phyloP scores from a whole-genome alignment of 2,113 vertebrate genomes.

The Muntiacus muntjak region DNA sequence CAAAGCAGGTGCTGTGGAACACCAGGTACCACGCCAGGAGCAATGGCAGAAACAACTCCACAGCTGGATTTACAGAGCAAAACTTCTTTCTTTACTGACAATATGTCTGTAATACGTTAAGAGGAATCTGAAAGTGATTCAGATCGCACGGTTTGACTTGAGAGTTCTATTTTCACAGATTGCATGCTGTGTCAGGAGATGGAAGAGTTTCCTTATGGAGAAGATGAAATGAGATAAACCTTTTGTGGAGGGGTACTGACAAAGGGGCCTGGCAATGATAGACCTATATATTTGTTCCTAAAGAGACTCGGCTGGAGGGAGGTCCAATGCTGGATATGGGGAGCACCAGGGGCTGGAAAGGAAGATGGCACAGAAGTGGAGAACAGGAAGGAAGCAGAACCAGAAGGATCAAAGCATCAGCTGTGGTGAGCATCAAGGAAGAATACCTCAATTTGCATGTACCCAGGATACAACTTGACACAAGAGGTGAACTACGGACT shows the following conservation, averaged over 20 bases:
- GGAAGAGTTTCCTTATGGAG: not conserved
- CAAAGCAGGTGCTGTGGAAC: not conserved
- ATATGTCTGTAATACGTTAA: not conserved
- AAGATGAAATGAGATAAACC: not conserved
- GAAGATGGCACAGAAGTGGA: not conserved
- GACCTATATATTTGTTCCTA: not conserved
- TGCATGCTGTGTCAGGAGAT: not conserved
- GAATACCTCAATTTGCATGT: accelerated
- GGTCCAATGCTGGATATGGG: not conserved
- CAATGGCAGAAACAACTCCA: not conserved
- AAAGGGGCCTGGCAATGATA: not conserved
- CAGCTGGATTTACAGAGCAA: not conserved
- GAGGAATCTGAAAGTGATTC: not conserved
- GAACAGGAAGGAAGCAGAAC: not conserved
- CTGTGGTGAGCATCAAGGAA: not conserved
- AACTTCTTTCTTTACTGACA: not conserved
- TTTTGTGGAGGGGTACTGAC: not conserved
- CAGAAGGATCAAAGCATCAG: not conserved
- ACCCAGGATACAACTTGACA: not conserved
- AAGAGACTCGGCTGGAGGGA: not conserved
- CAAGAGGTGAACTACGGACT: not conserved
- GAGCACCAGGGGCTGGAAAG: not conserved
- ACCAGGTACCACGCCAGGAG: too few species aligned
- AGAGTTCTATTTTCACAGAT: not conserved
- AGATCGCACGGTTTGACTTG: not conserved